phyloP scores from a whole-genome alignment of 2,113 vertebrate genomes.

The Pogona vitticeps region DNA sequence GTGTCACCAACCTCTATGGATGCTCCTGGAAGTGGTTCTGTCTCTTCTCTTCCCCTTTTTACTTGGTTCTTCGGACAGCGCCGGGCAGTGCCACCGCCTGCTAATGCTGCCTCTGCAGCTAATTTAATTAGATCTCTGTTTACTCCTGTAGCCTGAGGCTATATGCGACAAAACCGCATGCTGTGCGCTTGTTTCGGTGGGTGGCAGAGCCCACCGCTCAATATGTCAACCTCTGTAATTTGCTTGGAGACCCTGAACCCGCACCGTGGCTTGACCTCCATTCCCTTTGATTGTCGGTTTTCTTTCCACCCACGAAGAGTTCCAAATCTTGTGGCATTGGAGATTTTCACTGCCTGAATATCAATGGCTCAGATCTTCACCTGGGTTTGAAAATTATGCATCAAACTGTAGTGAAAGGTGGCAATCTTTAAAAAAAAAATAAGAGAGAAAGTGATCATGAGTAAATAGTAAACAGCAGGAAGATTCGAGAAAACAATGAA shows the following conservation, averaged over 20 bases:
- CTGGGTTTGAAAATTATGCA: not conserved
- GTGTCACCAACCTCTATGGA: not conserved
- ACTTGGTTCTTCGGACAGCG: not conserved
- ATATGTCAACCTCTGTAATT: not conserved
- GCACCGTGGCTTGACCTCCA: no score
- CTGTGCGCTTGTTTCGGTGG: no score
- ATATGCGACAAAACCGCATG: not conserved
- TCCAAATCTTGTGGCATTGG: not conserved
- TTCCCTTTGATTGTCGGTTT: no score
- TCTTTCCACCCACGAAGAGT: not conserved
- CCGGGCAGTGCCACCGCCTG: not conserved
- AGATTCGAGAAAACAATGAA: not conserved
- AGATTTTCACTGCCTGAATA: not conserved
- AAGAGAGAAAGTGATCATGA: not conserved
- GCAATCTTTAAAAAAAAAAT: not conserved
- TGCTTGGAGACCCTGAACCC: not conserved
- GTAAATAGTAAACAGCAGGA: not conserved
- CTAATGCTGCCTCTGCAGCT: not conserved
- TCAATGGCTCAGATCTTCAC: not conserved
- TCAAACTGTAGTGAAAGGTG: not conserved
- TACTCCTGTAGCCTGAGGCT: not conserved
- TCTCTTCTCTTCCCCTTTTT: not conserved
- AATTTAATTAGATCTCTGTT: not conserved
- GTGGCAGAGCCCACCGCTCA: not conserved
- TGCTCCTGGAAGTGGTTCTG: no score